Base-by-base conservation (phyloP, 1,140 invertebrate genomes). In the Drosophila mauritiana region DNA sequence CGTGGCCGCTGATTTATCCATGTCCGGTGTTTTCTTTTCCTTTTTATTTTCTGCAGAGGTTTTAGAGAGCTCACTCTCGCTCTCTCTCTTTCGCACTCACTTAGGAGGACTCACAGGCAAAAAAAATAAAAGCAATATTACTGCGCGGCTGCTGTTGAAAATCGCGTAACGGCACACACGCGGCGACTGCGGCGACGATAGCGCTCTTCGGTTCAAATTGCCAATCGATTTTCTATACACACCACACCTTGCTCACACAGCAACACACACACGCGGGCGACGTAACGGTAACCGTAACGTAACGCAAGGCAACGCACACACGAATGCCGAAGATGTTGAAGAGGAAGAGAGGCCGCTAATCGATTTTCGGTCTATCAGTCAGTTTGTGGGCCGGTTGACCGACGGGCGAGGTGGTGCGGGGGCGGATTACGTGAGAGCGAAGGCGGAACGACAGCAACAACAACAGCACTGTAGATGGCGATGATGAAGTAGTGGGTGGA, bases 161-260 rank as follows among this genome's bases (percentile, higher is more conserved):
- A 75, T 72, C 67, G 73, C 80, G 59, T 83, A 82, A 82, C 79
- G 79, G 59, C 65, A 73, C 58, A 48, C 54, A 52, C 65, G 73
- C 55, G 45, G 63, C 52, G 45, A 57, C 17, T 22, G 48, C 55
- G 62, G 36, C 59, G 73, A 43, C 73, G 22, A 48, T 48, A 25
- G 45, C 46, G 20, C 83, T 31, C 31, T 31, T 48, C 84, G 57
- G 61, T 84, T 84, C 77, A 49, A 86, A 86, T 68, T 59, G 67
- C 53, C 72, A 76, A 77, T 86, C 82, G 82, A 86, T 86, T 86
- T 86, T 88, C 65, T 86, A 86, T 86, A 86, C 64, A 86, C 82
- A 86, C 82, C 82, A 86, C 82, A 86, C 82, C 83, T 88, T 82
- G 63, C 78, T 55, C 73, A 73, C 67, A 48, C 67, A 68, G 70